A percentile compares a stretch with the other conserved stretches of the same genome.
Conservation (phyloP, 2,113 vertebrate species). For the Platycercus adscitus region DNA sequence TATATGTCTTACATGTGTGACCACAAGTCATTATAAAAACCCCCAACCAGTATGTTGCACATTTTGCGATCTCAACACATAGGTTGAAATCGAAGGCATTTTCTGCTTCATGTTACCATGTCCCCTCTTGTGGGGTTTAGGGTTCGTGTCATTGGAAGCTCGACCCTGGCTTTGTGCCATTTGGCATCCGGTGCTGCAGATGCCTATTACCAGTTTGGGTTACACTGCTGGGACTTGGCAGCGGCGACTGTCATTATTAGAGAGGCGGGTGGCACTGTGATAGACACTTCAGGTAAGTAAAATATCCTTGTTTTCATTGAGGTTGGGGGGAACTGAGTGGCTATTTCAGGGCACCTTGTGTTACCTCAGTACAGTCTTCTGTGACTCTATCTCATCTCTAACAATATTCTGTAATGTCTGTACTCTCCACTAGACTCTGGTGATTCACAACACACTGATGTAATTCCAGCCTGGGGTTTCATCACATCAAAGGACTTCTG, state of each 20-base stretch:
- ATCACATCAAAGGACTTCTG: not conserved
- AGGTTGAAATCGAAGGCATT: not conserved
- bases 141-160: slow-evolving; percentile 86
- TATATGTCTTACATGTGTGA: not conserved
- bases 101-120: not conserved
- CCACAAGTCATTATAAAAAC: not conserved
- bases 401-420: not conserved
- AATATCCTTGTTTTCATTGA: not conserved
- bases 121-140: slow-evolving; percentile 44
- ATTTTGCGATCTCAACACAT: fast-evolving
- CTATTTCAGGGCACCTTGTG: not conserved
- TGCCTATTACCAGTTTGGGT: slow-evolving; percentile 88
- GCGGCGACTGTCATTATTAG: slow-evolving; percentile 86
- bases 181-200: slow-evolving; percentile 83
- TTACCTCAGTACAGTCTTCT: not conserved
- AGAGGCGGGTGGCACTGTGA: slow-evolving; percentile 85
- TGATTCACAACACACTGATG: not conserved
- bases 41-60: not conserved
- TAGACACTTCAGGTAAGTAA: slow-evolving; percentile 86
- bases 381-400: not conserved
- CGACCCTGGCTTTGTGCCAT: slow-evolving; percentile 85
- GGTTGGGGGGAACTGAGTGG: not conserved
- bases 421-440: not conserved
- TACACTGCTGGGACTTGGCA: slow-evolving; percentile 91
- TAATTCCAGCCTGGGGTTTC: not conserved